Conservation (phyloP, 2,797 vertebrate species). For the Characodon lateralis region DNA sequence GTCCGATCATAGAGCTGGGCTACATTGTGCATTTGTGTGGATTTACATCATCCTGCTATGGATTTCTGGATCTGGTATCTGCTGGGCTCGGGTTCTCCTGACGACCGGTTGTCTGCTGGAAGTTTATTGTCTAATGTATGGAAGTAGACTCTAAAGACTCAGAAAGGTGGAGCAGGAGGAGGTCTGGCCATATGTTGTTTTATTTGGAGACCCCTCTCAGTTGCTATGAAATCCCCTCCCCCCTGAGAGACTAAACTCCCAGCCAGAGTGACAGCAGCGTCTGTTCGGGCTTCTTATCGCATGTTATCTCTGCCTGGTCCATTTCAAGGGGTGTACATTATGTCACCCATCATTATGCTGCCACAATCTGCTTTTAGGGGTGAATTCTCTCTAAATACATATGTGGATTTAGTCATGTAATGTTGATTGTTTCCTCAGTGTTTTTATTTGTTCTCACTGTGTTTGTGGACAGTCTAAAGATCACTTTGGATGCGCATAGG, state of each 20-base stretch:
- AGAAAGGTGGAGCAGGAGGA: conserved; percentile 32
- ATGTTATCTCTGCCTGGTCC: conserved; percentile 42
- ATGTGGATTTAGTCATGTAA: not conserved
- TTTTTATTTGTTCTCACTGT: conserved; percentile 44
- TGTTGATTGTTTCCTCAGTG: conserved; percentile 7
- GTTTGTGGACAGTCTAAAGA: conserved; percentile 66
- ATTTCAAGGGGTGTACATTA: conserved; percentile 49
- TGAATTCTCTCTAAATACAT: conserved; percentile 15
- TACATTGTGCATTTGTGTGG: conserved; percentile 37
- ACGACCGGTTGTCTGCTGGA: conserved; percentile 18
- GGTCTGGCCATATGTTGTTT: conserved; percentile 65
- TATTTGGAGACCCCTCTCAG: conserved; percentile 52
- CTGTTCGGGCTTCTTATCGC: conserved; percentile 64
- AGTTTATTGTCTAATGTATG: conserved; percentile 30
- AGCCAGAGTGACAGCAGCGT: conserved; percentile 71
- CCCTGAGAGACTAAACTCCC: conserved; percentile 10
- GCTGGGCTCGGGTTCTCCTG: conserved; percentile 45
- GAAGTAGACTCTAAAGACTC: conserved; percentile 31
- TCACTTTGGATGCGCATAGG: conserved; percentile 34
- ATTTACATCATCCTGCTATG: conserved; percentile 44
- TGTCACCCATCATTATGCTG: not conserved
- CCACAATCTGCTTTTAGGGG: conserved; percentile 2
- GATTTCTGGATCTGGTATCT: conserved; percentile 49
- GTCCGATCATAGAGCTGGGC: conserved; percentile 58
- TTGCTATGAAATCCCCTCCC: conserved; percentile 37